Evolutionary conservation across 2,113 vertebrate species (phyloP).

Genomic region (Urocolius indicus): DNA sequence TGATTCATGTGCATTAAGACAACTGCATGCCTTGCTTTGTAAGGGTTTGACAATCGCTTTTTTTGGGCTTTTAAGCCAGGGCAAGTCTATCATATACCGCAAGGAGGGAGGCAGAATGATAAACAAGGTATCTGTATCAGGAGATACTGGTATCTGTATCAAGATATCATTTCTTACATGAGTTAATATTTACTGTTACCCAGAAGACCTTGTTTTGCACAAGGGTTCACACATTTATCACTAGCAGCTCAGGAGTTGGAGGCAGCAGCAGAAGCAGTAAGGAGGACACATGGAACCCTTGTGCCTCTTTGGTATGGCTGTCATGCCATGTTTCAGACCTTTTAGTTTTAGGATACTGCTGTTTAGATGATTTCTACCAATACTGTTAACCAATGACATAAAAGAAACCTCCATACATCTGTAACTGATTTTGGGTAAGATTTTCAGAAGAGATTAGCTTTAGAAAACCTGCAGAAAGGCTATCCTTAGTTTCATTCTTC

Average conservation of each 20-base stretch:
- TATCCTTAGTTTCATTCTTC: background rate
- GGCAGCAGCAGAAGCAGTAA: background rate
- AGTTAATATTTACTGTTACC: background rate
- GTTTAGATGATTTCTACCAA: background rate
- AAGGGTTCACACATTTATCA: background rate
- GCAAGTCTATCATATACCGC: background rate
- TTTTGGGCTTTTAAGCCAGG: background rate
- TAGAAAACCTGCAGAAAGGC: background rate
- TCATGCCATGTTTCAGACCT: background rate
- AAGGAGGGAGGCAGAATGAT: background rate
- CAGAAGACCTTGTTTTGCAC: background rate
- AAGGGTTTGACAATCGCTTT: background rate
- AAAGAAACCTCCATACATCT: background rate
- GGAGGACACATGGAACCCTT: accelerated
- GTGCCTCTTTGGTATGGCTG: background rate
- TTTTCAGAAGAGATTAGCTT: background rate
- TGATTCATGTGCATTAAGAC: background rate
- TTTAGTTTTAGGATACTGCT: background rate
- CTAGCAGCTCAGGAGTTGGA: background rate
- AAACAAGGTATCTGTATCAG: background rate
- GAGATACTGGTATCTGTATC: background rate
- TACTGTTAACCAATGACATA: background rate
- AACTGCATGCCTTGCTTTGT: background rate
- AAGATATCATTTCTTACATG: background rate
- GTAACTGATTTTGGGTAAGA: background rate